Evolutionary conservation across 2,113 vertebrate genomes (phyloP).

Genomic region (Tamias sibiricus): DNA sequence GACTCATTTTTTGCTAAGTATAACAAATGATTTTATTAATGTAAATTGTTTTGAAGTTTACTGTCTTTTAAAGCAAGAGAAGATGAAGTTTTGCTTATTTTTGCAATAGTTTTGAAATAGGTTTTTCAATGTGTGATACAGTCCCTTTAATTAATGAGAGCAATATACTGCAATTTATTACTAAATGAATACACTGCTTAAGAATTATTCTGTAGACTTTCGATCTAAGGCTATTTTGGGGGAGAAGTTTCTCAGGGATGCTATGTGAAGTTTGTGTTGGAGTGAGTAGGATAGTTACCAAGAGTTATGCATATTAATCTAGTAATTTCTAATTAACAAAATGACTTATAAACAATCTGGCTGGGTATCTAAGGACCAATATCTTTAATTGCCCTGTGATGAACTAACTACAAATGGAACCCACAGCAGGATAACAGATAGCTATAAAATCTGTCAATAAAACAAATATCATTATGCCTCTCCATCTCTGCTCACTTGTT

Average conservation of each 20-base stretch:
- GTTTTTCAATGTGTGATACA: constrained; percentile 60
- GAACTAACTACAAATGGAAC: constrained; percentile 71
- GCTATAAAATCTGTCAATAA: constrained; percentile 82
- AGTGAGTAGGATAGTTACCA: constrained; percentile 75
- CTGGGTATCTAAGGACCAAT: constrained; percentile 79
- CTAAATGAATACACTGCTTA: constrained; percentile 35
- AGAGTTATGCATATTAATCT: constrained; percentile 77
- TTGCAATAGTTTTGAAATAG: constrained; percentile 68
- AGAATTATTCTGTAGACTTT: constrained; percentile 15
- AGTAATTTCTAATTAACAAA: constrained; percentile 82
- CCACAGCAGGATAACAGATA: constrained; percentile 81
- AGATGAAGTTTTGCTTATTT: constrained; percentile 45
- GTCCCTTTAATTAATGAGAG: constrained; percentile 45
- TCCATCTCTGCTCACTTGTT: constrained; percentile 56
- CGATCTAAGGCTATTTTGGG: neutral
- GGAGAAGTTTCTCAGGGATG: constrained; percentile 10
- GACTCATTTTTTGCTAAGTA: neutral
- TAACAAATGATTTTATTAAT: constrained; percentile 48
- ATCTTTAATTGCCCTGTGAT: constrained; percentile 79
- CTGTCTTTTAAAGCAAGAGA: neutral
- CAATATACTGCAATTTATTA: constrained; percentile 72
- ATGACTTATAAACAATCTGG: constrained; percentile 81
- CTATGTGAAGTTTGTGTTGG: constrained; percentile 59
- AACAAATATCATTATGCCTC: constrained; percentile 73
- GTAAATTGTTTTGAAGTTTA: constrained; percentile 43